Conservation (phyloP, 1,140 invertebrate genomes). For the Coenobita brevimanus region DNA sequence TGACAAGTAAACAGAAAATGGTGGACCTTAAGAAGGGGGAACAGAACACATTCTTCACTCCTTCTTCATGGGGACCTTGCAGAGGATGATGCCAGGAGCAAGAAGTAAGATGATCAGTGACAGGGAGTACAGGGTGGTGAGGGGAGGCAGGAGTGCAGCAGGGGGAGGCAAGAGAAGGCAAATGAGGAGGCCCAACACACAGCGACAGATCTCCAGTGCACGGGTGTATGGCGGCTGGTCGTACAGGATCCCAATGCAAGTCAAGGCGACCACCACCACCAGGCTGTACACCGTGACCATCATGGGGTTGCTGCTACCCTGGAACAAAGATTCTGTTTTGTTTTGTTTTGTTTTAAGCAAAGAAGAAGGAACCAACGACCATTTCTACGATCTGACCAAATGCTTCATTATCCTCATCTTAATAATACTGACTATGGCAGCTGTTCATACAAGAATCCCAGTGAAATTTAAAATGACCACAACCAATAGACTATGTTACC, state of each 20-base stretch:
- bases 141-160: background rate
- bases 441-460: too few relatives aligned
- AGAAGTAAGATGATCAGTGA: background rate
- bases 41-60: too few relatives aligned
- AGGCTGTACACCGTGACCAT: conserved; percentile 26
- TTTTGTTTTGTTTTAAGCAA: too few relatives aligned
- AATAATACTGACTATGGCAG: too few relatives aligned
- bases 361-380: too few relatives aligned
- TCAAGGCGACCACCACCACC: conserved; percentile 19
- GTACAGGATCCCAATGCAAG: conserved; percentile 13
- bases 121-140: conserved; percentile 13
- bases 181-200: background rate
- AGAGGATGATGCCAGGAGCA: background rate
- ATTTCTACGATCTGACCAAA: too few relatives aligned
- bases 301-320: background rate
- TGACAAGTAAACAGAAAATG: too few relatives aligned
- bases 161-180: conserved; percentile 8
- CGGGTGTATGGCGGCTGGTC: background rate
- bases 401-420: too few relatives aligned
- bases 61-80: background rate
- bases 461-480: too few relatives aligned
- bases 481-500: too few relatives aligned
- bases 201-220: background rate
- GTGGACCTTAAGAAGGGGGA: too few relatives aligned
- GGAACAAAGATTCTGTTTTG: too few relatives aligned